Conservation (phyloP, 2,888 invertebrate genomes). For the Formica aserva region DNA sequence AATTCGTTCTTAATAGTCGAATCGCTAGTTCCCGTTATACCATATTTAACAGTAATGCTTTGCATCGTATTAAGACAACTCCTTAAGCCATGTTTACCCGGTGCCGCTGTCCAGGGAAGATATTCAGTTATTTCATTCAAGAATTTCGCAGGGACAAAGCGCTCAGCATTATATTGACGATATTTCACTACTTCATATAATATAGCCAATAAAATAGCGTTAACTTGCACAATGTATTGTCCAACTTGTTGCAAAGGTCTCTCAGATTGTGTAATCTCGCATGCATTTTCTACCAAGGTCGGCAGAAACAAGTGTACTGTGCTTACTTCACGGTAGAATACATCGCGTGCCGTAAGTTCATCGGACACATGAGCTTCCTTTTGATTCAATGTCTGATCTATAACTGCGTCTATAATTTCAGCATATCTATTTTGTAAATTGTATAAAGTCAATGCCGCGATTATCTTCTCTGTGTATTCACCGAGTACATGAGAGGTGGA, state of each 20-base stretch:
- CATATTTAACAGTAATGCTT: constrained; percentile 85
- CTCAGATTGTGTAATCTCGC: constrained; percentile 88
- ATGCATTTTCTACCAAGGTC: constrained; percentile 88
- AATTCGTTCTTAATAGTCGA: constrained; percentile 87
- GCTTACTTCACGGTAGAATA: constrained; percentile 91
- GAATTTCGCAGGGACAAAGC: constrained; percentile 86
- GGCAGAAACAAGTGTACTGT: constrained; percentile 89
- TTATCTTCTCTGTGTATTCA: constrained; percentile 93
- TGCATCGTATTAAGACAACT: constrained; percentile 83
- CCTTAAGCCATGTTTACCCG: constrained; percentile 86
- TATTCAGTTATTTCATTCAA: constrained; percentile 87
- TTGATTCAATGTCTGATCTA: constrained; percentile 78
- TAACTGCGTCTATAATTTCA: constrained; percentile 79
- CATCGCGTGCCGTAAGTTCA: constrained; percentile 89
- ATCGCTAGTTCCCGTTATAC: constrained; percentile 88
- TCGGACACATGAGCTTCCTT: constrained; percentile 79
- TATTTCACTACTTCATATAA: constrained; percentile 89
- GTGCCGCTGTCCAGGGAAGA: constrained; percentile 91
- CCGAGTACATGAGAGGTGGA: constrained; percentile 88
- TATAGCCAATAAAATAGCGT: constrained; percentile 85
- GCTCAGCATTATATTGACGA: constrained; percentile 88
- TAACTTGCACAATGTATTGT: constrained; percentile 82
- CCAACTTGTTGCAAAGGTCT: constrained; percentile 88
- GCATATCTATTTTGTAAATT: constrained; percentile 87
- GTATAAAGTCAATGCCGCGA: constrained; percentile 91